Evolutionary conservation across 2,888 invertebrate species (phyloP).

Genomic region (Tiliacea aurago): DNA sequence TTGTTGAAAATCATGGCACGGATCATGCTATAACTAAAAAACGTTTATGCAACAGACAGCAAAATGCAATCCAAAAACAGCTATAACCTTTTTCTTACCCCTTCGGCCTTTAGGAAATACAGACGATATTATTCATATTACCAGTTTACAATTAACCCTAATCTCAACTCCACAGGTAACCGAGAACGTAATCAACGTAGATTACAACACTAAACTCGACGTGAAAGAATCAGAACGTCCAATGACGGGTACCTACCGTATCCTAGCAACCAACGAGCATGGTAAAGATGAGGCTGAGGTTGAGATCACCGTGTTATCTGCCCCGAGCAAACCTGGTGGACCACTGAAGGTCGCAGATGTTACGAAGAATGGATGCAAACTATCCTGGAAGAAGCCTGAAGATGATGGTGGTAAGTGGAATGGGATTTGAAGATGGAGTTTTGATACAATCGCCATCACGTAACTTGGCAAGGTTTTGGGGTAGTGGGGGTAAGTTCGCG

Average conservation of each 20-base stretch:
- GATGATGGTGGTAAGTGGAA: conserved; percentile 95
- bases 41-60: too few relatives aligned
- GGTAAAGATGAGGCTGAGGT: conserved; percentile 98
- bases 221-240: conserved; percentile 95
- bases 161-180: conserved; percentile 85
- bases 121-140: too few relatives aligned
- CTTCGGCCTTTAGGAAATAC: neutral
- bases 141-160: neutral
- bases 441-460: too few relatives aligned
- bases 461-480: too few relatives aligned
- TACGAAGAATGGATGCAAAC: conserved; percentile 96
- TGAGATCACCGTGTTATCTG: conserved; percentile 96
- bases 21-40: too few relatives aligned
- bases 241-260: conserved; percentile 97
- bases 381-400: conserved; percentile 98
- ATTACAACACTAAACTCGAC: conserved; percentile 96
- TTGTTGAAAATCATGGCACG: too few relatives aligned
- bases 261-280: conserved; percentile 97
- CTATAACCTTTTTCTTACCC: too few relatives aligned
- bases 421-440: neutral
- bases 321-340: conserved; percentile 96
- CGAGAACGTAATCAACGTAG: conserved; percentile 95
- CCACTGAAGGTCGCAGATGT: conserved; percentile 97
- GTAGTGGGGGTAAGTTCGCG: too few relatives aligned
- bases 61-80: too few relatives aligned